Evolutionary conservation across 2,797 vertebrate species (phyloP).

Genomic region (Karalla daura): DNA sequence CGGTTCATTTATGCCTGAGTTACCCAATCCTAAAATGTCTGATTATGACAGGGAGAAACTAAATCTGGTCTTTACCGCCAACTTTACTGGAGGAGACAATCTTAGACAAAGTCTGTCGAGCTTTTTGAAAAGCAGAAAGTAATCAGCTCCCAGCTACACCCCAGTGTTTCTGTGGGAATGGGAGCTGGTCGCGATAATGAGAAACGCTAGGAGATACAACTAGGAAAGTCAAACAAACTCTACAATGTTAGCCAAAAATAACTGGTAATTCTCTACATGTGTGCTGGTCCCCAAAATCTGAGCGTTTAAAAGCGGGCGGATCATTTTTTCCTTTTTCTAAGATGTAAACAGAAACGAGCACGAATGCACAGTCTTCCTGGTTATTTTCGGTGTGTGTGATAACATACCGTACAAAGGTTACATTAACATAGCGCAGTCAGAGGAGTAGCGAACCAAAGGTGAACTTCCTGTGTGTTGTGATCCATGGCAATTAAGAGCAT

Average conservation of each 20-base stretch:
- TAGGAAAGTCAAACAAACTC: background rate
- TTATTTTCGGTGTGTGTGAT: conserved; percentile 60
- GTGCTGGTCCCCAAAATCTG: background rate
- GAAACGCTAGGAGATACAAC: conserved; percentile 6
- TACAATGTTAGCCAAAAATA: background rate
- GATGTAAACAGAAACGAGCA: conserved; percentile 32
- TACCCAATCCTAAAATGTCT: background rate
- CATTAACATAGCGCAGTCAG: conserved; percentile 79
- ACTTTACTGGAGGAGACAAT: conserved; percentile 6
- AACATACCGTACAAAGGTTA: conserved; percentile 77
- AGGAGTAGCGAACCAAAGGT: conserved; percentile 41
- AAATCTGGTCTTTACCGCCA: background rate
- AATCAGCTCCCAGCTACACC: conserved; percentile 16
- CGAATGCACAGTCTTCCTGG: conserved; percentile 16
- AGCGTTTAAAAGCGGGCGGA: conserved; percentile 4
- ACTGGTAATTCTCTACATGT: background rate
- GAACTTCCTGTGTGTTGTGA: conserved; percentile 72
- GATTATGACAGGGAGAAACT: background rate
- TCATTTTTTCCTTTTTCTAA: conserved; percentile 4
- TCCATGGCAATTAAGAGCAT: conserved; percentile 78
- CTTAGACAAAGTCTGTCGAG: conserved; percentile 20
- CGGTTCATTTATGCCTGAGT: background rate
- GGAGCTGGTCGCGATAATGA: conserved; percentile 12
- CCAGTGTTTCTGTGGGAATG: background rate
- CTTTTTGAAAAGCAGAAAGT: conserved; percentile 24